Percentiles rank a stretch among this genome's conserved stretches.
phyloP scores from a whole-genome alignment of 2,113 vertebrate genomes.

The Argyrosomus japonicus region DNA sequence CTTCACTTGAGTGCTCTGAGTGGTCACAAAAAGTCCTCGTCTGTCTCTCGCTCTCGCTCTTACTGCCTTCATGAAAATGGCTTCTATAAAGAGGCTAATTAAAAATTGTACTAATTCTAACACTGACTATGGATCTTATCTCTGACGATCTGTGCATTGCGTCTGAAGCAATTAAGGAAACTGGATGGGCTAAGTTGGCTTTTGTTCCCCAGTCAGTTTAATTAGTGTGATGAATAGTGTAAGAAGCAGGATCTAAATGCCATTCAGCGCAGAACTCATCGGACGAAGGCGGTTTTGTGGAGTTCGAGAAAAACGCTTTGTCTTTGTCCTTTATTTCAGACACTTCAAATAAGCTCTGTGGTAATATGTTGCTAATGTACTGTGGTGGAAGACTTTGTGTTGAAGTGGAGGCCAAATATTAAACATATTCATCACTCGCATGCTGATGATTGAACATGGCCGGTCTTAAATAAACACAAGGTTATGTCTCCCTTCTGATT shows the following conservation, averaged over 20 bases:
- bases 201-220: conserved; percentile 74
- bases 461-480: conserved; percentile 1
- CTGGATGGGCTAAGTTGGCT: conserved; percentile 67
- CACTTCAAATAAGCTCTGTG: conserved; percentile 11
- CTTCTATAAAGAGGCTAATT: conserved; percentile 71
- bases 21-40: conserved; percentile 5
- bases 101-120: conserved; percentile 67
- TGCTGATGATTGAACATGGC: background rate
- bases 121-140: conserved; percentile 69
- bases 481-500: conserved; percentile 1
- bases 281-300: conserved; percentile 11
- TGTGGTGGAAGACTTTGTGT: background rate
- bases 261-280: conserved; percentile 43
- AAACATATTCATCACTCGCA: background rate
- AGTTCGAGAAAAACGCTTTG: conserved; percentile 24
- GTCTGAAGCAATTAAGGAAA: conserved; percentile 78
- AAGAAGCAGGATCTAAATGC: conserved; percentile 46
- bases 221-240: conserved; percentile 66
- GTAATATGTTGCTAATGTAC: background rate
- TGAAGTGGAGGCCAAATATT: background rate
- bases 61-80: conserved; percentile 46
- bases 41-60: conserved; percentile 2
- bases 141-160: conserved; percentile 61
- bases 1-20: conserved; percentile 19
- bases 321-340: conserved; percentile 52